Conservation (phyloP, 2,888 invertebrate genomes). For the Hartigia nigra region DNA sequence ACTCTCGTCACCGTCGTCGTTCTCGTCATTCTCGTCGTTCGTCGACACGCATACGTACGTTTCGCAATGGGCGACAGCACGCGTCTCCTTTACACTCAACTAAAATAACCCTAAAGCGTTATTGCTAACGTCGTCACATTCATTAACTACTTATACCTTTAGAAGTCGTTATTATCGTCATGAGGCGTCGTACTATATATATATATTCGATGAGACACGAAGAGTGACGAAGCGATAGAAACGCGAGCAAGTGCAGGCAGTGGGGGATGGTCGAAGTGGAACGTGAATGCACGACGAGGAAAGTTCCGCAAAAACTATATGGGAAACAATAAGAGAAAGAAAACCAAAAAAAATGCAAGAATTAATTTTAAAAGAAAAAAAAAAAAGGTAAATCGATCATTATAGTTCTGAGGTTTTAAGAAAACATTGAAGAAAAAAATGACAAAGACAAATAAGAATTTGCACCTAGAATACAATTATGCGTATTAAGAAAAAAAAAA, state of each 20-base stretch:
- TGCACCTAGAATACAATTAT: not conserved
- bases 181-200: not conserved
- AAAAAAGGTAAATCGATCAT: not conserved
- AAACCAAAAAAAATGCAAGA: too few relatives aligned
- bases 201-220: too few relatives aligned
- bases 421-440: conserved; percentile 1
- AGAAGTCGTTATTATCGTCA: not conserved
- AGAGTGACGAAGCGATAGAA: too few relatives aligned
- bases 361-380: too few relatives aligned
- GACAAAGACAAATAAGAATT: conserved; percentile 6
- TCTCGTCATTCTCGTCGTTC: too few relatives aligned
- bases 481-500: too few relatives aligned
- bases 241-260: too few relatives aligned
- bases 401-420: not conserved
- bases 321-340: not conserved
- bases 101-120: not conserved
- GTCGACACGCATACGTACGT: too few relatives aligned
- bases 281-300: not conserved
- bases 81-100: too few relatives aligned
- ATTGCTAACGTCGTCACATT: not conserved
- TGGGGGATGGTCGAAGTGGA: too few relatives aligned
- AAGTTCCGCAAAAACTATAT: conserved; percentile 8
- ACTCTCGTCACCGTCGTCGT: too few relatives aligned
- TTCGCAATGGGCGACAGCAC: too few relatives aligned
- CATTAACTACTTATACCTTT: not conserved